Base-by-base conservation (phyloP, 2,888 invertebrate species). In the Rhimphoctona megacephalus region DNA sequence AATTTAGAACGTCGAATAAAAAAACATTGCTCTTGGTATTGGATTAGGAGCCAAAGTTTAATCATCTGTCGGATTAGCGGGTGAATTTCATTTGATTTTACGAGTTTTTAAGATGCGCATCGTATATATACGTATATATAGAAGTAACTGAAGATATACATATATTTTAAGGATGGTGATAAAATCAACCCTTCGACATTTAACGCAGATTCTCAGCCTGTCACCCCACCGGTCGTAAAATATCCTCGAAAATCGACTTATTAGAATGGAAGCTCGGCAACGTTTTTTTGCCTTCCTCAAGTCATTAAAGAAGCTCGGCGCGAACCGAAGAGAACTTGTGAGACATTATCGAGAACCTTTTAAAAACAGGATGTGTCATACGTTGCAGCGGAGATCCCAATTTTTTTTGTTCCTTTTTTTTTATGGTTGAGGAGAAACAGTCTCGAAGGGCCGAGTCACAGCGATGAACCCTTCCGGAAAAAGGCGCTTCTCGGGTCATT, bases 401-500 rank as follows among this genome's bases (percentile, higher is more conserved):
- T 43, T 22, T 39, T 17, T 39, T 76, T 19, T 72, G 14, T 25
- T 61, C 46, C n/a, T 39, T 72, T 25, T 22, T 64, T 81, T 52
- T 76, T 70, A 64, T 39, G 64, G 17, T 6, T n/a, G 70, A 46
- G 57, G 61, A 25, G 22, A n/a, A 25, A 76, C 66, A 22, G 67
- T 85, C 14, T 76, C 78, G 52, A 39, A 72, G 67, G 70, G 67
- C 74, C 72, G 89, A 88, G 88, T 88, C 54, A 54, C 81, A 17
- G 66, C 84, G 87, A 89, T 90, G 90, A 92, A 93, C 92, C 93
- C 93, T 94, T 92, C 93, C 94, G 94, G 94, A 94, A 94, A 94
- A 94, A 94, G 93, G 92, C 87, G 84, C 91, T 94, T 94, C 93
- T 92, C 93, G 93, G 94, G 93, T 94, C 94, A 94, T 94, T 94